Conservation (phyloP, 2,888 invertebrate genomes). For the Archaeoteleia sp. region DNA sequence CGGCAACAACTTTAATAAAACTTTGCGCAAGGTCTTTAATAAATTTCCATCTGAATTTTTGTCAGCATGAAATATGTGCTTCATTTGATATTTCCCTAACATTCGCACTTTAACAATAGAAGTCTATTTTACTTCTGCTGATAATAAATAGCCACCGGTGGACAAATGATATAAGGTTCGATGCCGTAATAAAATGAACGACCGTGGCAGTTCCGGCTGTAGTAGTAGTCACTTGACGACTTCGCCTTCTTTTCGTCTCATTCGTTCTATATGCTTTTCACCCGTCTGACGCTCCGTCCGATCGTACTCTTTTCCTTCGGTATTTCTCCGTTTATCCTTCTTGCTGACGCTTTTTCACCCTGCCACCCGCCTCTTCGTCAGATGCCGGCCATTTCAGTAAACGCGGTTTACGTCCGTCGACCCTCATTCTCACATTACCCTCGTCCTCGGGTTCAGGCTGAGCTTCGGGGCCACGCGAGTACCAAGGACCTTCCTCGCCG, state of each 20-base stretch:
- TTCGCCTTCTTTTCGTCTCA: conserved; percentile 54
- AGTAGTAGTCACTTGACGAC: conserved; percentile 62
- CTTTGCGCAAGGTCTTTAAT: too few species aligned
- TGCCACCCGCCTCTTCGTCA: conserved; percentile 38
- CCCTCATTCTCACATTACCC: conserved; percentile 41
- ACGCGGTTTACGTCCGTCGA: conserved; percentile 59
- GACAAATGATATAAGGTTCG: conserved; percentile 70
- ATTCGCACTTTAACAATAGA: background rate
- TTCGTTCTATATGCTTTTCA: conserved; percentile 30
- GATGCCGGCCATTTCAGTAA: conserved; percentile 55
- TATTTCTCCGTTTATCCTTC: conserved; percentile 16
- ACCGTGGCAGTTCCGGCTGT: conserved; percentile 54
- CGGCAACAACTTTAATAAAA: too few species aligned
- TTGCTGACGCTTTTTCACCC: conserved; percentile 18
- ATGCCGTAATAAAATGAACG: conserved; percentile 71
- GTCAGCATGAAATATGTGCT: too few species aligned
- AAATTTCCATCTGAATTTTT: too few species aligned
- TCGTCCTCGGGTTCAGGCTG: conserved; percentile 17
- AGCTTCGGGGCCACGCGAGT: conserved; percentile 8
- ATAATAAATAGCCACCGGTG: conserved; percentile 47
- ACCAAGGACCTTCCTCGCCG: conserved; percentile 5
- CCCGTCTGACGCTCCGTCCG: conserved; percentile 39
- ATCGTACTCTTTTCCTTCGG: conserved; percentile 30
- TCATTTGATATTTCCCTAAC: too few species aligned
- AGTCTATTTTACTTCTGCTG: conserved; percentile 38